Evolutionary conservation across 2,888 invertebrate genomes (phyloP).

Genomic region (Aphrophora alni): DNA sequence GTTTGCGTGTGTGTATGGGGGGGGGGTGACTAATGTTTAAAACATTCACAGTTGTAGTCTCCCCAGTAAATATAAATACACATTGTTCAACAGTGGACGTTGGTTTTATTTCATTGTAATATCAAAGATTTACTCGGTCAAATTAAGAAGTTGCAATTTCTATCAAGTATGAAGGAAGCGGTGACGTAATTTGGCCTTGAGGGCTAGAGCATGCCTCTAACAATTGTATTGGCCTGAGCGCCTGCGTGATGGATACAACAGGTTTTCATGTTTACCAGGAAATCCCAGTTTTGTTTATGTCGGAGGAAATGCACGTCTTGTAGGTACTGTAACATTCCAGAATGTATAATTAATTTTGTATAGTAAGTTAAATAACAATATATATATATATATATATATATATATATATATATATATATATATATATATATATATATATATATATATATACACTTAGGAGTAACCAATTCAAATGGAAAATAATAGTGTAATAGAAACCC

Average conservation of each 20-base stretch:
- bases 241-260: background rate
- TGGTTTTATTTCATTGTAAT: too few relatives aligned
- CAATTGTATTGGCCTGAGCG: background rate
- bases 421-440: too few relatives aligned
- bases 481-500: too few relatives aligned
- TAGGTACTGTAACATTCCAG: background rate
- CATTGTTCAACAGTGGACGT: too few relatives aligned
- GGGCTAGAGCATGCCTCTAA: background rate
- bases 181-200: background rate
- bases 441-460: too few relatives aligned
- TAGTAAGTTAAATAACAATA: background rate
- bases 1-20: too few relatives aligned
- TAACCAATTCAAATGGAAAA: too few relatives aligned
- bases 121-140: background rate
- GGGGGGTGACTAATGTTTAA: too few relatives aligned
- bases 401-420: too few relatives aligned
- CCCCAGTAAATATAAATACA: too few relatives aligned
- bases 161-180: slow-evolving; percentile 2
- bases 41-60: too few relatives aligned
- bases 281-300: slow-evolving; percentile 9
- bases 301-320: background rate
- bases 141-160: slow-evolving; percentile 1
- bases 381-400: too few relatives aligned
- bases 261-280: slow-evolving; percentile 9
- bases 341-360: background rate